Evolutionary conservation across 1,140 invertebrate genomes (phyloP).

Genomic region (Sarcophaga bullata): DNA sequence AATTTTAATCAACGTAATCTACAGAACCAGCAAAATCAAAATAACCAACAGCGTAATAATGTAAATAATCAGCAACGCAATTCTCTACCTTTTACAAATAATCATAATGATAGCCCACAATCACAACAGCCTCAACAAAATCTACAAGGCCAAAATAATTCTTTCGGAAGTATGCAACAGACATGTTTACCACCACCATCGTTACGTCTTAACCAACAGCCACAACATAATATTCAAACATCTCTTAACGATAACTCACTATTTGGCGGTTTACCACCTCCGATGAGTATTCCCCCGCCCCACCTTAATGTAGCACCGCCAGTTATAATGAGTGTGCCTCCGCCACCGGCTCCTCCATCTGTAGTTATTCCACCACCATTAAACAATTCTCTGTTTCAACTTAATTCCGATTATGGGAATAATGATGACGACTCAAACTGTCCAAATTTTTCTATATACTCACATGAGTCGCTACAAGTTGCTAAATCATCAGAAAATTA

Average conservation of each 20-base stretch:
- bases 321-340: slow-evolving; percentile 49
- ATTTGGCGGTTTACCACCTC: slow-evolving; percentile 49
- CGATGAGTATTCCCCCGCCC: slow-evolving; percentile 49
- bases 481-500: slow-evolving; percentile 70
- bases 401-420: slow-evolving; percentile 54
- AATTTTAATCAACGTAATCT: slow-evolving; percentile 52
- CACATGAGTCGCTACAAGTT: slow-evolving; percentile 79
- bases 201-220: background rate
- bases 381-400: slow-evolving; percentile 56
- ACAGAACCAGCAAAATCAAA: slow-evolving; percentile 47
- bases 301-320: slow-evolving; percentile 49
- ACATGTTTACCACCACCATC: slow-evolving; percentile 19
- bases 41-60: slow-evolving; percentile 47
- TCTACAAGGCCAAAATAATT: slow-evolving; percentile 42
- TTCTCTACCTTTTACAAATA: slow-evolving; percentile 43
- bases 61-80: slow-evolving; percentile 43
- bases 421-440: slow-evolving; percentile 78
- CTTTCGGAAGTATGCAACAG: slow-evolving; percentile 37
- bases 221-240: background rate
- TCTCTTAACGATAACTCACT: slow-evolving; percentile 6
- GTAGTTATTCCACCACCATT: slow-evolving; percentile 50
- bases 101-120: slow-evolving; percentile 44
- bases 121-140: slow-evolving; percentile 63
- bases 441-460: slow-evolving; percentile 86
- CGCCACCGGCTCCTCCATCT: slow-evolving; percentile 58